phyloP scores from a whole-genome alignment of 2,888 invertebrate species.

The Salpingus planirostris region DNA sequence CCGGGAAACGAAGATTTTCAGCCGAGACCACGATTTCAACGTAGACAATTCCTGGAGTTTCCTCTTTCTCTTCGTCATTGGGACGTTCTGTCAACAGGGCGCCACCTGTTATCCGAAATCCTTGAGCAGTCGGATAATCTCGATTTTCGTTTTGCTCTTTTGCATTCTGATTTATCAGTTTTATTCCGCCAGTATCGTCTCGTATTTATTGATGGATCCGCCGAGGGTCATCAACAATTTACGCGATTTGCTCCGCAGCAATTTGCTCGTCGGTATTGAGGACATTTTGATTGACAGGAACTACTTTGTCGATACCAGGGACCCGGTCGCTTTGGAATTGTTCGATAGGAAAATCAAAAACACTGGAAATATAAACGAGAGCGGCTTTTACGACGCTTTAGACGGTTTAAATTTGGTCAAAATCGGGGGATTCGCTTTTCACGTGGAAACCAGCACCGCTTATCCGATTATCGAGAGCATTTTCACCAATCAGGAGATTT shows the following conservation, averaged over 20 bases:
- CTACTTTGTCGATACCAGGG: slow-evolving; percentile 51
- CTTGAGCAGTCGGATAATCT: slow-evolving; percentile 27
- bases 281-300: slow-evolving; percentile 55
- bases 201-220: slow-evolving; percentile 52
- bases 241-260: slow-evolving; percentile 49
- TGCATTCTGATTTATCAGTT: slow-evolving; percentile 57
- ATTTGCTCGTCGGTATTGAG: slow-evolving; percentile 52
- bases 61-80: slow-evolving; percentile 39
- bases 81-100: slow-evolving; percentile 36
- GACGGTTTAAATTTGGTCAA: slow-evolving; percentile 52
- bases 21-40: slow-evolving; percentile 2
- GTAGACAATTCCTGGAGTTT: slow-evolving; percentile 43
- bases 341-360: slow-evolving; percentile 49
- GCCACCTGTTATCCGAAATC: slow-evolving; percentile 24
- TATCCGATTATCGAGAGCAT: slow-evolving; percentile 58
- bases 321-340: slow-evolving; percentile 51
- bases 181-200: slow-evolving; percentile 62
- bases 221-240: slow-evolving; percentile 53
- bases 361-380: slow-evolving; percentile 18
- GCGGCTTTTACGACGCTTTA: slow-evolving; percentile 46
- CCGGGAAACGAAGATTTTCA: slow-evolving; percentile 17
- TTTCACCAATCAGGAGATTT: slow-evolving; percentile 57
- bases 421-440: slow-evolving; percentile 60
- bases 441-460: slow-evolving; percentile 57
- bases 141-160: slow-evolving; percentile 40